A percentile compares a stretch with the other conserved stretches of the same genome.
These are phyloP conservation scores for Dolichoris vasculosae DNA, from an alignment of 1,140 invertebrate species.

Conservation along the genomic window DNA sequence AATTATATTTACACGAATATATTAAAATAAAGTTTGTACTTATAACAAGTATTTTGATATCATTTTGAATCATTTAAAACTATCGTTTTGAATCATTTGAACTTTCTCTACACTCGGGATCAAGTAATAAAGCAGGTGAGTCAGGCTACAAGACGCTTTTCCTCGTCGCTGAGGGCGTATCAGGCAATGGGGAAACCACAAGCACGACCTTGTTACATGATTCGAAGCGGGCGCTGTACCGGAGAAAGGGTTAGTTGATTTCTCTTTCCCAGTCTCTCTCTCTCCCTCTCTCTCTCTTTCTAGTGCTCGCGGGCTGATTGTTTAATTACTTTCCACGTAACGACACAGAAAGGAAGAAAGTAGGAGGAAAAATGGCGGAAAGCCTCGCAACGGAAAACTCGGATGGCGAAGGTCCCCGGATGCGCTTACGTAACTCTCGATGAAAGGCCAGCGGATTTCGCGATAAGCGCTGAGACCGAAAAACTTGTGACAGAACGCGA, in stretches of 20 bases:
- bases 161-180: not conserved
- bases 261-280: not conserved
- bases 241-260: not conserved
- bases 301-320: not conserved
- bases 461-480: not conserved
- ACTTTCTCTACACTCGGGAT: not conserved
- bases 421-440: not conserved
- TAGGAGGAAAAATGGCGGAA: not conserved
- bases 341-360: not conserved
- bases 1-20: not conserved
- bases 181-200: not conserved
- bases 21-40: not conserved
- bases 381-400: not conserved
- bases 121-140: not conserved
- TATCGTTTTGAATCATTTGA: not conserved
- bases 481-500: not conserved
- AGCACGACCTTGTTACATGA: not conserved
- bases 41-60: not conserved
- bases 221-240: not conserved
- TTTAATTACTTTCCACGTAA: not conserved
- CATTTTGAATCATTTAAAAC: not conserved
- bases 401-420: not conserved
- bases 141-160: not conserved
- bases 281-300: conserved; percentile 4
- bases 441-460: not conserved